Conservation (phyloP, 2,888 invertebrate genomes). For the Hedya salicella region DNA sequence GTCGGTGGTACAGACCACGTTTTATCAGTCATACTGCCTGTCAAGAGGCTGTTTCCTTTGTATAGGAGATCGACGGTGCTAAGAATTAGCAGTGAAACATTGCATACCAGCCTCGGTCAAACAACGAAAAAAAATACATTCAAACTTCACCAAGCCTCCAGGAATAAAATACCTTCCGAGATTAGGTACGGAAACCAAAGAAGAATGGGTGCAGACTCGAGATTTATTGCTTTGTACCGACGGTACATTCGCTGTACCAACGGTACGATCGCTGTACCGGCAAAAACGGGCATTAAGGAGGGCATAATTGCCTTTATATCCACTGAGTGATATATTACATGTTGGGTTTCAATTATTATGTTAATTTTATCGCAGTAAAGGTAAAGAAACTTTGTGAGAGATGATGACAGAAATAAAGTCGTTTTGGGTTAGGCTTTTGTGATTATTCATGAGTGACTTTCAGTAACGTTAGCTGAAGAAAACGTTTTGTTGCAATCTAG, state of each 20-base stretch:
- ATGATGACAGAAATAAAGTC: slow-evolving; percentile 23
- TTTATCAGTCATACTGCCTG: too few species aligned
- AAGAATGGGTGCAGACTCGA: slow-evolving; percentile 32
- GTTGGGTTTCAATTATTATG: slow-evolving; percentile 41
- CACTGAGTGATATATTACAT: slow-evolving; percentile 36
- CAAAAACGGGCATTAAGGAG: slow-evolving; percentile 34
- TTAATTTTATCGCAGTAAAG: slow-evolving; percentile 39
- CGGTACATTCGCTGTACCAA: slow-evolving; percentile 28
- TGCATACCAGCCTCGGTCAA: neutral
- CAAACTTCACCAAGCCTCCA: slow-evolving; percentile 19
- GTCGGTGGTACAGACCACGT: too few species aligned
- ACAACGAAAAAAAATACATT: neutral
- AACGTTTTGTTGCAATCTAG: neutral
- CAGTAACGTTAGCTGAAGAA: neutral
- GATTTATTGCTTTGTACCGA: slow-evolving; percentile 29
- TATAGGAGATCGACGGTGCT: too few species aligned
- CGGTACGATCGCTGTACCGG: slow-evolving; percentile 25
- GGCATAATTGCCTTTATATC: slow-evolving; percentile 41
- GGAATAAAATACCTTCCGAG: slow-evolving; percentile 27
- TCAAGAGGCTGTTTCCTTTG: too few species aligned
- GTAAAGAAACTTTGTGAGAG: slow-evolving; percentile 25
- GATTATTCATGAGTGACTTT: slow-evolving; percentile 1
- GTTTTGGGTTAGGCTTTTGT: slow-evolving; percentile 14
- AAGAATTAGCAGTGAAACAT: too few species aligned
- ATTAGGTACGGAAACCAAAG: slow-evolving; percentile 20